Conservation (phyloP, 2,797 vertebrate genomes). For the Silurus lanzhouensis region DNA sequence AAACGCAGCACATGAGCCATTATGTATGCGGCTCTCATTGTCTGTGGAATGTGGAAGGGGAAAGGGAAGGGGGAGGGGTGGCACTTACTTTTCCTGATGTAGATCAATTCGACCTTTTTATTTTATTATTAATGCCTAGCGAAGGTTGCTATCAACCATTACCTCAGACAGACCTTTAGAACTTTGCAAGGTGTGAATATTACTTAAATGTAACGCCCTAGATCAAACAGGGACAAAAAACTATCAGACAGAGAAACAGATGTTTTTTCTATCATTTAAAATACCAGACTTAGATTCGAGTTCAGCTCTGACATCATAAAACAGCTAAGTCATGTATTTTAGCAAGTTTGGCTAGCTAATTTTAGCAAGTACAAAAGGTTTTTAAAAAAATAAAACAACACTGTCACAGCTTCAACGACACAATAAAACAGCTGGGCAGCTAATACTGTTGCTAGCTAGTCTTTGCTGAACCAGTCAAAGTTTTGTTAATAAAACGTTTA, state of each 20-base stretch:
- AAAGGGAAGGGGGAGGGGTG: conserved; percentile 29
- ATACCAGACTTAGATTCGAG: not conserved
- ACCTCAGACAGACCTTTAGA: not conserved
- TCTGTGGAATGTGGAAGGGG: conserved; percentile 44
- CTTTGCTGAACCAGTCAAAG: not conserved
- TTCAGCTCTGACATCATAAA: not conserved
- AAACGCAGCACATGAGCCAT: conserved; percentile 45
- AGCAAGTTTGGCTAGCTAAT: not conserved
- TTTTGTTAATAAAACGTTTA: not conserved
- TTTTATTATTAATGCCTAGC: not conserved
- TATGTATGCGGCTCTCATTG: conserved; percentile 37
- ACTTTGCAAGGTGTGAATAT: not conserved
- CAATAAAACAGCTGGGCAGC: not conserved
- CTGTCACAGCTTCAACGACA: not conserved
- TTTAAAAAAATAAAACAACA: not conserved
- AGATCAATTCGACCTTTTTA: not conserved
- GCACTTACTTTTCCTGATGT: conserved; percentile 34
- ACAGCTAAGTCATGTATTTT: not conserved
- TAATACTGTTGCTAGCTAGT: not conserved
- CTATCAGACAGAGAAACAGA: not conserved
- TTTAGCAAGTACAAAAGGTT: too few relatives aligned
- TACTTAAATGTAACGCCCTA: not conserved
- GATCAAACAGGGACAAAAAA: not conserved
- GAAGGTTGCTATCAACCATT: not conserved
- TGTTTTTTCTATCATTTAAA: not conserved